phyloP scores from a whole-genome alignment of 2,797 vertebrate species.

The Chromis chromis region DNA sequence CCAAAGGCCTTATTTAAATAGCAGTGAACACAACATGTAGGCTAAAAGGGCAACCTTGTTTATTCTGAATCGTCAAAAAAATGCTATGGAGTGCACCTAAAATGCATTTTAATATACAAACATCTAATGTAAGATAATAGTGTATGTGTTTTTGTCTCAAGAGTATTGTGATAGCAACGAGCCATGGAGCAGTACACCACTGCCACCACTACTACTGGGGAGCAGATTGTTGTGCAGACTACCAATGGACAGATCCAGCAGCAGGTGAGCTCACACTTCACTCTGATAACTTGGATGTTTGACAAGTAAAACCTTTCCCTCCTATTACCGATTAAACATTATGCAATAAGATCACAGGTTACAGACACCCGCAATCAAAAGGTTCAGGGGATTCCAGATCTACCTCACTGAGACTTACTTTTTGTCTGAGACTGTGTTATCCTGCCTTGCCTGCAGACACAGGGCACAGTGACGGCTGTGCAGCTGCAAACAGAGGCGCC shows the following conservation, averaged over 20 bases:
- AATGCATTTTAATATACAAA: background rate
- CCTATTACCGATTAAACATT: background rate
- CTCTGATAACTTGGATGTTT: background rate
- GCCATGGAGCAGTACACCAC: slow-evolving; percentile 96
- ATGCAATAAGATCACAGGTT: slow-evolving; percentile 4
- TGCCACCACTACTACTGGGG: slow-evolving; percentile 89
- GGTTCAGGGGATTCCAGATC: slow-evolving; percentile 10
- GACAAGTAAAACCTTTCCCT: background rate
- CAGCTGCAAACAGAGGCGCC: slow-evolving; percentile 98
- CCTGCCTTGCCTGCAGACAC: slow-evolving; percentile 90
- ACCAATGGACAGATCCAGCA: slow-evolving; percentile 93
- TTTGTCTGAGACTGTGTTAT: slow-evolving; percentile 70
- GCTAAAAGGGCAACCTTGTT: background rate
- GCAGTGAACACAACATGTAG: background rate
- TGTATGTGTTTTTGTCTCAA: slow-evolving; percentile 30
- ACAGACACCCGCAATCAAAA: background rate
- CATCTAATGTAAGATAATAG: background rate
- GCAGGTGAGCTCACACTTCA: slow-evolving; percentile 84
- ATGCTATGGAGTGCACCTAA: rapidly evolving
- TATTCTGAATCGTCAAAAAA: background rate
- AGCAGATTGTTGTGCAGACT: slow-evolving; percentile 97
- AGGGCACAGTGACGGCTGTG: slow-evolving; percentile 98
- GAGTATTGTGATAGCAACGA: slow-evolving; percentile 46
- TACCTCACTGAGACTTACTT: background rate
- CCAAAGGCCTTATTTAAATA: background rate